Evolutionary conservation across 2,888 invertebrate genomes (phyloP).

Genomic region (Andrena fulva): DNA sequence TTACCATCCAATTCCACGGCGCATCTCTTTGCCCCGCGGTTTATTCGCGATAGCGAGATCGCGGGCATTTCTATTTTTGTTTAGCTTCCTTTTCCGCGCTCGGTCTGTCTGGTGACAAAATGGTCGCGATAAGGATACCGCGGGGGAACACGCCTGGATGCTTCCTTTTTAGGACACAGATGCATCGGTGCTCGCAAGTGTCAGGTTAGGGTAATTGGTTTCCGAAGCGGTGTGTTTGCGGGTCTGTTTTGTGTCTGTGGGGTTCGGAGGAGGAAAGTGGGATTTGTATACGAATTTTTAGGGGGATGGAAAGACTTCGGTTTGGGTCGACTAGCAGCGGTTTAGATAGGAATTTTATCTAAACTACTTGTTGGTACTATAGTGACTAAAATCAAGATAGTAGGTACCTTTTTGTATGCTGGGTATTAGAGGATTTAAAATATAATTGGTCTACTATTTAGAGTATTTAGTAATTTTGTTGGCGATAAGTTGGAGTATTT

Average conservation of each 20-base stretch:
- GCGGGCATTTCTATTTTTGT: conserved; percentile 5
- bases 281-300: not conserved
- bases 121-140: conserved; percentile 3
- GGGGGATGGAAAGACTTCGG: not conserved
- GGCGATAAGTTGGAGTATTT: too few relatives aligned
- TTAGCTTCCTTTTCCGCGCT: not conserved
- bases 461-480: too few relatives aligned
- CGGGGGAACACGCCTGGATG: not conserved
- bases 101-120: not conserved
- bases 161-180: not conserved
- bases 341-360: not conserved
- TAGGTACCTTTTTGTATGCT: too few relatives aligned
- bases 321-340: not conserved
- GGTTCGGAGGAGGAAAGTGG: not conserved
- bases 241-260: not conserved
- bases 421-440: too few relatives aligned
- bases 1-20: conserved; percentile 39
- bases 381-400: too few relatives aligned
- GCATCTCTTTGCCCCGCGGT: conserved; percentile 40
- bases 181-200: not conserved
- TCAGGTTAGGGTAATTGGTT: not conserved
- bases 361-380: too few relatives aligned
- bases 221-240: not conserved
- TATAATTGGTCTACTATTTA: too few relatives aligned
- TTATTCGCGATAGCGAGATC: conserved; percentile 38